Evolutionary conservation across 2,113 vertebrate species (phyloP).

Genomic region (Crotalus helleri): DNA sequence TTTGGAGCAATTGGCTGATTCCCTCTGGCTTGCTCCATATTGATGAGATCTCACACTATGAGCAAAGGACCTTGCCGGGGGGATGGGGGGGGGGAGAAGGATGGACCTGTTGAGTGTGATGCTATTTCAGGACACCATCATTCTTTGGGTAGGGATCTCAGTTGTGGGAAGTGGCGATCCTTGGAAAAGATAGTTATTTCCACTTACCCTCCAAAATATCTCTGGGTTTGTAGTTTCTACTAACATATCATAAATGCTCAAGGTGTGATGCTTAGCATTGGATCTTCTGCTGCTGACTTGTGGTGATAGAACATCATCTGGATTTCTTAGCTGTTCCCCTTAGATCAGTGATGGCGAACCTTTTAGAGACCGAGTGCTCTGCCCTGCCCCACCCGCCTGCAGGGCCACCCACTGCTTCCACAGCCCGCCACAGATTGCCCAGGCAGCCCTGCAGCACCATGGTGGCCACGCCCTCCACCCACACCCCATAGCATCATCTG

Average conservation of each 20-base stretch:
- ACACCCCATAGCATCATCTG: too few relatives aligned
- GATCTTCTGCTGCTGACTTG: not conserved
- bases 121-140: not conserved
- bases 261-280: not conserved
- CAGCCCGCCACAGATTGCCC: too few relatives aligned
- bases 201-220: not conserved
- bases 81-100: too few relatives aligned
- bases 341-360: not conserved
- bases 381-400: too few relatives aligned
- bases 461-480: too few relatives aligned
- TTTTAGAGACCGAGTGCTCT: too few relatives aligned
- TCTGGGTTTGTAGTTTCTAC: not conserved
- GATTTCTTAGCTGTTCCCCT: not conserved
- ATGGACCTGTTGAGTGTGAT: not conserved
- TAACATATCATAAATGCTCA: not conserved
- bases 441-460: too few relatives aligned
- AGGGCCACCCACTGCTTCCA: too few relatives aligned
- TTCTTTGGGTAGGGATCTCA: not conserved
- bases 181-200: not conserved
- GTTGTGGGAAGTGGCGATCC: not conserved
- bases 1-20: not conserved
- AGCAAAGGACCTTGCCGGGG: not conserved
- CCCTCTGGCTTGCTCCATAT: not conserved
- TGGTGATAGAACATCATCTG: not conserved
- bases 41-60: not conserved